These are phyloP conservation scores for Glaucidium brasilianum DNA, from an alignment of 2,113 vertebrate genomes.

Conservation along the genomic window DNA sequence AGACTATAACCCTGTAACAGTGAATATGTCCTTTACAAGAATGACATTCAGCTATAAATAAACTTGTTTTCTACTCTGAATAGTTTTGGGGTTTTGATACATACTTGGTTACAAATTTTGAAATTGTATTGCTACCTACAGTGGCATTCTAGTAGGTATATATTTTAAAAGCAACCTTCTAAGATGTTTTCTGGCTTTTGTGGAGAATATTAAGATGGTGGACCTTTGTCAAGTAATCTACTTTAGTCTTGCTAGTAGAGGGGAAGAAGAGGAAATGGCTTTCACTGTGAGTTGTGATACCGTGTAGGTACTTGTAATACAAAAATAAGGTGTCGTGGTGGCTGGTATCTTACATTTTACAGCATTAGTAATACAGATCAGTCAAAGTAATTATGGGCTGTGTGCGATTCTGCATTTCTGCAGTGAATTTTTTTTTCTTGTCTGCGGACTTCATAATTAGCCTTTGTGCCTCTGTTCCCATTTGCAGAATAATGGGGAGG, in stretches of 20 bases:
- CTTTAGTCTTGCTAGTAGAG: not conserved
- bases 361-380: not conserved
- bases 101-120: not conserved
- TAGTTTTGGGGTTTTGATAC: slow-evolving; percentile 19
- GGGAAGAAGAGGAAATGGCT: not conserved
- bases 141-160: not conserved
- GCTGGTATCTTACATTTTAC: not conserved
- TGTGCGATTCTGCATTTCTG: not conserved
- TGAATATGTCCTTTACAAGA: slow-evolving; percentile 54
- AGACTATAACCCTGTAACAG: slow-evolving; percentile 18
- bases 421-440: not conserved
- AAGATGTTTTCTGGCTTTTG: not conserved
- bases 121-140: not conserved
- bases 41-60: slow-evolving; percentile 65
- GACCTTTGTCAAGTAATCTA: not conserved
- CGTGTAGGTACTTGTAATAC: not conserved
- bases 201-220: not conserved
- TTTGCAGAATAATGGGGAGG: not conserved
- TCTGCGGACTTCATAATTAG: not conserved
- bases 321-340: not conserved
- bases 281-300: not conserved
- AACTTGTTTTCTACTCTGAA: slow-evolving; percentile 19
- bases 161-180: not conserved
- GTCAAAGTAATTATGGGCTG: not conserved
- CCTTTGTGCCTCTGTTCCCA: not conserved